Base-by-base conservation (phyloP, 2,888 invertebrate genomes). In the Microdon myrmicae region DNA sequence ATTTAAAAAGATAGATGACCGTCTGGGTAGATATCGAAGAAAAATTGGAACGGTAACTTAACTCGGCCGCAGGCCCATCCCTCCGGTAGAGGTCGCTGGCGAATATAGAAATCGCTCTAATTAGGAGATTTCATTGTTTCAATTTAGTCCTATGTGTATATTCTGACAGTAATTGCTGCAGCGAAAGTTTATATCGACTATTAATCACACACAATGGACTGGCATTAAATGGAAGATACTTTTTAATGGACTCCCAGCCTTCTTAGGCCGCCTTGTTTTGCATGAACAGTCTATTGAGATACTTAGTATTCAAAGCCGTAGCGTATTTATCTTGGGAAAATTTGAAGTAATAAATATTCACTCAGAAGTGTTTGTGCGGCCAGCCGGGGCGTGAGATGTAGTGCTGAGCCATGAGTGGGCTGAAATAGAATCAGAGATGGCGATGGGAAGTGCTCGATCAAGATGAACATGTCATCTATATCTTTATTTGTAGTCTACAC, bases 111-210 rank as follows among this genome's bases (percentile, higher is more conserved):
- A 51, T 61, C 51, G 61, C 39, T 39, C 51, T 64, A 64, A 64
- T 64, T 64, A 64, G 56, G 61, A n/a, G 34, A 37, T 56, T 56
- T 45, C 49, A 45, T 56, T 64, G 45, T 64, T 56, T 64, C 56
- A 56, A 64, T 64, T 51, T 45, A 32, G 56, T 45, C 56, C 20
- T 37, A 26, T 14, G 34, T 35, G 54, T 37, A 22, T 26, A 38
- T 38, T 12, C 19, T 16, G 19, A 13, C 39, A 34, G 49, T 49
- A 56, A 41, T 49, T 49, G 56, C 35, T 45, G 32, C 14, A 6
- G 39, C 4, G 39, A 19, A 56, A 49, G 44, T 64, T 64, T 45
- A 51, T 55, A 56, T 51, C 56, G 45, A 17, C 41, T 31, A 64
- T 64, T 64, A 44, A 64, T 56, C 49, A 51, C 25, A 35, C 19